Evolutionary conservation across 2,797 vertebrate genomes (phyloP), one percentile per base, ranked within the genome.

Genomic region (Coregonus suidteri): DNA sequence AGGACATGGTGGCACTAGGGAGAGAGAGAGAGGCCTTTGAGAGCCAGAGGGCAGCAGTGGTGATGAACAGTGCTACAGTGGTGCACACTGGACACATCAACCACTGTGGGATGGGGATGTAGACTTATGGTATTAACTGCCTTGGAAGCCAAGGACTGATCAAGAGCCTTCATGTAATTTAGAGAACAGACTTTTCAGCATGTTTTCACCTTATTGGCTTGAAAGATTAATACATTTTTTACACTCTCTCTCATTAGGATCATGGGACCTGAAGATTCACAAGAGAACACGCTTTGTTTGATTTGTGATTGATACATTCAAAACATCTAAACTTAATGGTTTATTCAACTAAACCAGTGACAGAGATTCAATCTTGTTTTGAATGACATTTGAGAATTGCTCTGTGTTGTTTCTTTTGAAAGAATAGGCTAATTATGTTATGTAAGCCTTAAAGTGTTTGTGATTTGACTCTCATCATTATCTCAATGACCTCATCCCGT

Each of bases 31-130:
- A 90, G 70, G 78, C 87, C 4, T 82, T 92, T 74, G 91, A 80
- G 69, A 76, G 92, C 77, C 91, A 92, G 88, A 80, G 90, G 14
- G 85, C 88, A 0, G 11, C 92, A 74, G 89, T 93, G 90, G 89
- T 93, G 91, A 85, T 93, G 70, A 91, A 87, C 88, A 84, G 90
- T 11, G 73, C 64, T 14, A 64, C 73, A 16, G 90, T 92, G 0
- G 90, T 89, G 74, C 90, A 92, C 80, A 37, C 87, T 0, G 89
- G 89, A 77, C 91, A 92, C 81, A 85, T 93, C 7, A 62, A 62
- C 41, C 91, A 85, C 75, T 66, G 80, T 15, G 71, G 51, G 7
- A 89, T 93, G 75, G 75, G 75, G 13, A 89, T 92, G 89, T 92
- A 90, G 82, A 51, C 37, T 4, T 11, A 47, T 11, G 3, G 11